Base-by-base conservation (phyloP, 2,888 invertebrate genomes). In the Synergus umbraculus region DNA sequence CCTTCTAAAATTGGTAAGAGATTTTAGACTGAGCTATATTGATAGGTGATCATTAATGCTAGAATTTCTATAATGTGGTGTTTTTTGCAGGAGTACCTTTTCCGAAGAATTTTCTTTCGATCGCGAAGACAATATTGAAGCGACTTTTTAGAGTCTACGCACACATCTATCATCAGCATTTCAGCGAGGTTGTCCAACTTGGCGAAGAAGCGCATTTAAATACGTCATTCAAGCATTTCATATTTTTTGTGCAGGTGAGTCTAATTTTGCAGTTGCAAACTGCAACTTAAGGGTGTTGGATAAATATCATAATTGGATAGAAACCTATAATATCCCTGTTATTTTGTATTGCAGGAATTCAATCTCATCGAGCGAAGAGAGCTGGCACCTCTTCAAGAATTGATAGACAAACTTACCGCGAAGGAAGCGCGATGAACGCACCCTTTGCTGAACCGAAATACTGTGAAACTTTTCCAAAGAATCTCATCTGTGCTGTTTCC, bases 121-220 rank as follows among this genome's bases (percentile, higher is more conserved):
- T 98, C 93, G 99, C 99, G 81, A 99, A 99, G 94, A 99, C 98
- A 85, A 99, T 99, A 92, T 93, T 99, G 89, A 99, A 99, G 93
- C 95, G 99, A 84, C 94, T 99, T 92, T 99, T 99, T 93, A 96
- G 99, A 90, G 99, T 99, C 82, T 99, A 99, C 93, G 99, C 99
- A 77, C 99, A 99, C 93, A 98, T 99, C 91, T 99, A 99, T 93
- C 99, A 99, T 93, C 98, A 99, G 92, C 99, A 99, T 94, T 99
- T 99, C 93, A 96, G 97, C 79, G 97, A 99, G 94, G 98, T 99
- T 84, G 98, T 99, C 79, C 97, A 98, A 93, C 95, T 99, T 80
- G 98, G 98, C 78, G 99, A 99, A 93, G 99, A 99, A 93, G 99
- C 99, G 78, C 99, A 99, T 93, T 95, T 99, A 88, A 99, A 99